Evolutionary conservation across 2,797 vertebrate genomes (phyloP), one percentile per base, ranked within the genome.

Genomic region (Knipowitschia caucasica): DNA sequence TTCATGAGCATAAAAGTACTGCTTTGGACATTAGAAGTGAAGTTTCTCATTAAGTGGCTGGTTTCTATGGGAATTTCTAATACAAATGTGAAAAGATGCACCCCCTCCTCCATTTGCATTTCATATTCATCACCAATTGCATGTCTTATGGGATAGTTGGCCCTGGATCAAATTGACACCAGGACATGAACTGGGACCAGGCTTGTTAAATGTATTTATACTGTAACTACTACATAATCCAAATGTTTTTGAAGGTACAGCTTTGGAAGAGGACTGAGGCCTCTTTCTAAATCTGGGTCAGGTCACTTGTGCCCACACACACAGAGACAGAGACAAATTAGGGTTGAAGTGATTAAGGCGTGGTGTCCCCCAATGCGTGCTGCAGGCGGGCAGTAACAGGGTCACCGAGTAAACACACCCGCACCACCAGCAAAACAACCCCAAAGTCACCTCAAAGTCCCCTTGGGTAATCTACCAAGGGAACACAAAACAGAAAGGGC

Each of bases 301-400:
- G 44, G 50, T 54, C 46, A 64, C 64, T 46, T 27, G 29, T 24
- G 49, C 62, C 59, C 12, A 23, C 25, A 39, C 17, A 4, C n/a
- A 26, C 33, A 36, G 15, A 33, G 18, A 46, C 3, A 45, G 44
- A 38, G 53, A 53, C 0, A 47, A 80, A 86, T 83, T 67, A 77
- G 44, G 53, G 62, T 55, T 56, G 78, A 86, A 78, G 73, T 31
- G 71, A 61, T 68, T 61, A 56, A 55, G 71, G 67, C 27, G 66
- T 57, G 64, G 67, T 55, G 59, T 62, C 66, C 67, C 69, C 71
- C 71, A 68, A 85, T 81, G 69, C 59, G 65, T 42, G 4, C 45
- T 4, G 6, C 44, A 42, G 68, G 65, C 44, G 51, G 51, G 59
- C 50, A n/a, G 65, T 50, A 69, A 62, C 55, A 46, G 11, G 78